Percentiles rank a stretch among this genome's conserved stretches.
These are phyloP conservation scores for Amphimallon solstitiale DNA, from an alignment of 2,888 invertebrate species.

Conservation along the genomic window DNA sequence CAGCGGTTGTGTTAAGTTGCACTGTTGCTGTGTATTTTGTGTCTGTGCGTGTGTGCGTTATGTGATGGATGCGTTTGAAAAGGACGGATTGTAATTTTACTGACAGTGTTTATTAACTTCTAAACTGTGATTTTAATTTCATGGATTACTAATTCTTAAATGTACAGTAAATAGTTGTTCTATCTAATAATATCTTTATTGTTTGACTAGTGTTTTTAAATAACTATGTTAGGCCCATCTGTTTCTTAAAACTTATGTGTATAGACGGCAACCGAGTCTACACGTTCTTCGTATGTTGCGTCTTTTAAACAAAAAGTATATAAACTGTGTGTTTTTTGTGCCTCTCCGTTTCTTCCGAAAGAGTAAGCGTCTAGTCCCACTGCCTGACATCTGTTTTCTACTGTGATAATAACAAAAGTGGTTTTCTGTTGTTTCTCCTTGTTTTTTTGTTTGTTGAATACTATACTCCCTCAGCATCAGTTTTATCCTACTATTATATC, in stretches of 20 bases:
- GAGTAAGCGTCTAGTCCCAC: conserved; percentile 42
- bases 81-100: conserved; percentile 16
- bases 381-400: conserved; percentile 45
- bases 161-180: too few relatives aligned
- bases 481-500: too few relatives aligned
- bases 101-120: conserved; percentile 6
- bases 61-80: conserved; percentile 4
- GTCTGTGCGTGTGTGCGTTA: conserved; percentile 2
- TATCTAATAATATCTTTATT: conserved; percentile 8
- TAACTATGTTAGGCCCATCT: too few relatives aligned
- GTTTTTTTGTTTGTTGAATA: too few relatives aligned
- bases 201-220: too few relatives aligned
- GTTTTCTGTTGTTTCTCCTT: too few relatives aligned
- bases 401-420: conserved; percentile 20
- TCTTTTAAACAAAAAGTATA: neutral
- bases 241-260: neutral
- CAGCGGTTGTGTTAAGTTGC: too few relatives aligned
- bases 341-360: neutral
- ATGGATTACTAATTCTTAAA: too few relatives aligned
- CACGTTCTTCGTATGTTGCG: neutral
- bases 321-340: neutral
- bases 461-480: too few relatives aligned
- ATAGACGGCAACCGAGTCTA: too few relatives aligned
- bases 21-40: neutral
- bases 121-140: neutral